Conservation (phyloP, 2,113 vertebrate species). For the Alaudala cheleensis region DNA sequence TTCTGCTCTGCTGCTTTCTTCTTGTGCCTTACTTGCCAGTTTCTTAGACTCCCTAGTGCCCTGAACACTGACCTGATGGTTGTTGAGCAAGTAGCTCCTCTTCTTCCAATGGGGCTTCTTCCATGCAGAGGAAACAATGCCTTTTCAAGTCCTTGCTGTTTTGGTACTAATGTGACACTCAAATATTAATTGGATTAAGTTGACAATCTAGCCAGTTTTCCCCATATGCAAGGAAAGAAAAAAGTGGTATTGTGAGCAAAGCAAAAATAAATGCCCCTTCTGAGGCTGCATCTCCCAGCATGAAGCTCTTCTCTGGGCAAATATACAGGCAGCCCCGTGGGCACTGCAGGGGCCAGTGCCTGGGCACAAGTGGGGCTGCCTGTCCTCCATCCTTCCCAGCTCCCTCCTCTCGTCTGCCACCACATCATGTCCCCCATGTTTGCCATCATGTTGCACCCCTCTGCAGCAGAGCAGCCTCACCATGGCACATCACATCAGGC, state of each 20-base stretch:
- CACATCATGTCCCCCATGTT: rapidly evolving
- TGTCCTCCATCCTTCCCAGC: background rate
- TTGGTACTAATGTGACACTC: background rate
- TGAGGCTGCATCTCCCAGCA: background rate
- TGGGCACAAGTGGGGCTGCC: background rate
- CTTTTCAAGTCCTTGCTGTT: background rate
- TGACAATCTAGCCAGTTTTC: background rate
- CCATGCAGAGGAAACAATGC: background rate
- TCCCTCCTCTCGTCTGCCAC: background rate
- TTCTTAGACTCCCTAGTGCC: background rate
- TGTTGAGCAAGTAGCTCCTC: background rate
- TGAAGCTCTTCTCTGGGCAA: background rate
- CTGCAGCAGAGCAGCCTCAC: background rate
- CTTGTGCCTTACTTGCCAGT: background rate
- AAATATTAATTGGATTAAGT: background rate
- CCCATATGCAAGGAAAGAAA: background rate
- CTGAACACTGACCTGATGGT: background rate
- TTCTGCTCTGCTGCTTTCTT: background rate
- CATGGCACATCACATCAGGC: rapidly evolving
- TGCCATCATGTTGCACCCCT: rapidly evolving
- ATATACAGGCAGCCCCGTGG: background rate
- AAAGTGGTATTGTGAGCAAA: background rate
- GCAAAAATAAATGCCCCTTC: background rate
- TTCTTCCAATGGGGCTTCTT: background rate
- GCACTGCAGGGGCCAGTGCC: background rate